Base-by-base conservation (phyloP, 2,888 invertebrate genomes). In the Hirtodrosophila histrioides region DNA sequence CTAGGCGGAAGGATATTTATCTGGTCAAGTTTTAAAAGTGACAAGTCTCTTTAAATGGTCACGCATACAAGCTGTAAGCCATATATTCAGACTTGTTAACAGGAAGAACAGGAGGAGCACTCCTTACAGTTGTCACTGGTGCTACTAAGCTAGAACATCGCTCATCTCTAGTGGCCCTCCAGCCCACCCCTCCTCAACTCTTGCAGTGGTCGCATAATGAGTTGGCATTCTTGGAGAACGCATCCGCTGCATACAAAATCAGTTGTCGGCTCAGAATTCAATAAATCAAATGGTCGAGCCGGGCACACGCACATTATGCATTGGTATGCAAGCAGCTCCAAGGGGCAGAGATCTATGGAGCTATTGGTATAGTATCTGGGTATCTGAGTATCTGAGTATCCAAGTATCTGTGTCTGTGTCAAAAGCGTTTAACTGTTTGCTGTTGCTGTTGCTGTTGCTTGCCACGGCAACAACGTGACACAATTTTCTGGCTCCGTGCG, bases 231-330 rank as follows among this genome's bases (percentile, higher is more conserved):
- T 75, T 86, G 70, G 12, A 48, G 56, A 64, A 56, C 56, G 65
- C 80, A 83, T 80, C 51, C 54, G 66, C 48, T 69, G 82, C 82
- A 83, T 83, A 83, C 80, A 57, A 80, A 82, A 78, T 80, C 65
- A 79, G 86, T 45, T 63, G 41, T 39, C 48, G 45, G 49, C 53
- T 39, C 62, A 78, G 78, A 73, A 70, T 86, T 76, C 78, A 70
- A 83, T 83, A 83, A 83, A 83, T 83, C 82, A 83, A 82, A 78
- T 66, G 62, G 31, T 57, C 56, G 54, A 76, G 37, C 46, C 33
- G 51, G 69, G 84, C 84, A 84, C 84, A 83, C 86, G 86, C 84
- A 86, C 84, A 76, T 71, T 81, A 86, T 86, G 78, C 78, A 49
- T 79, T 54, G 82, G 87, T 75, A 82, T 86, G 85, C 70, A 65